A percentile compares a stretch with the other conserved stretches of the same genome.
These are phyloP conservation scores for Corythoichthys haematopterus DNA, from an alignment of 2,113 vertebrate genomes.

Conservation along the genomic window DNA sequence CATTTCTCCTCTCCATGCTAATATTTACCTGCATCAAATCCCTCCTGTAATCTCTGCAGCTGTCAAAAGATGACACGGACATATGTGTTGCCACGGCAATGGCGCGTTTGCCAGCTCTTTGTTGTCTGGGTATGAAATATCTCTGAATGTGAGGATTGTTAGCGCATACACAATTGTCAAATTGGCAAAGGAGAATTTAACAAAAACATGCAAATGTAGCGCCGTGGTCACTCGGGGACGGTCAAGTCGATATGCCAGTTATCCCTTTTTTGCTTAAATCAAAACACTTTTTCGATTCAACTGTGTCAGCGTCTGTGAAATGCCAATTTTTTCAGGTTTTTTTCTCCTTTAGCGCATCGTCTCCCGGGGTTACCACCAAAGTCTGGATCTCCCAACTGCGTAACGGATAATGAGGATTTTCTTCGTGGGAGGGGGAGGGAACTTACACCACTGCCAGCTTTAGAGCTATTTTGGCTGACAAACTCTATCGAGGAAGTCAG, in stretches of 20 bases:
- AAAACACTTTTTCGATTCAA: slow-evolving; percentile 39
- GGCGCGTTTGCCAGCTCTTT: not conserved
- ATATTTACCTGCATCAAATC: slow-evolving; percentile 2
- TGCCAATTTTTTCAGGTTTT: slow-evolving; percentile 18
- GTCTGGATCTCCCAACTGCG: slow-evolving; percentile 32
- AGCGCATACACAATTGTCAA: not conserved
- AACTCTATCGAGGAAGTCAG: slow-evolving; percentile 16
- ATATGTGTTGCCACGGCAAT: not conserved
- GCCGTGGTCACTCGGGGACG: not conserved
- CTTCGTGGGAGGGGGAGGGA: not conserved
- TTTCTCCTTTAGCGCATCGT: slow-evolving; percentile 4
- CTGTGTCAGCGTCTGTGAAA: slow-evolving; percentile 21
- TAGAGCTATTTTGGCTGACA: slow-evolving; percentile 38
- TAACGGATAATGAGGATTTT: slow-evolving; percentile 47
- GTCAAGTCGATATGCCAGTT: slow-evolving; percentile 33
- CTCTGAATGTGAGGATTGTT: not conserved
- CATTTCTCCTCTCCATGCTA: not conserved
- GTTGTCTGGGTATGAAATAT: not conserved
- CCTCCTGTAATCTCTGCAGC: not conserved
- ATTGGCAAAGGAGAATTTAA: not conserved
- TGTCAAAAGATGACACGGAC: not conserved
- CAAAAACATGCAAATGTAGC: not conserved
- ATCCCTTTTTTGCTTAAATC: slow-evolving; percentile 8
- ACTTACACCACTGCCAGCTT: slow-evolving; percentile 2
- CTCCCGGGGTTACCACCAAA: slow-evolving; percentile 31